phyloP scores from a whole-genome alignment of 2,888 invertebrate genomes.

The Linnaemya vulpina region DNA sequence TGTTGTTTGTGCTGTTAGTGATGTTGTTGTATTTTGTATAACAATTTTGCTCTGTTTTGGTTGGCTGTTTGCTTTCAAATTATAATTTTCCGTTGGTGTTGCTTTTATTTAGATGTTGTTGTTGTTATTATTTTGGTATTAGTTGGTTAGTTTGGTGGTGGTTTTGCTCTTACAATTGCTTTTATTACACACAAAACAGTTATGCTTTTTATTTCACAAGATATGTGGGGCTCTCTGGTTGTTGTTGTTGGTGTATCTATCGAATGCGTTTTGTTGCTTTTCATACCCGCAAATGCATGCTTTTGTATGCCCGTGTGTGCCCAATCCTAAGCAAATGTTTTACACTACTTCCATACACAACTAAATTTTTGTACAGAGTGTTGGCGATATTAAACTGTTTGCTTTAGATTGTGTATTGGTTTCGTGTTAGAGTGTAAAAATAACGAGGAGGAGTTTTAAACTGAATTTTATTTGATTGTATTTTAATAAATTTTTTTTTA shows the following conservation, averaged over 20 bases:
- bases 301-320: background rate
- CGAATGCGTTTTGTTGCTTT: conserved; percentile 54
- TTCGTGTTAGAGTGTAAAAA: conserved; percentile 46
- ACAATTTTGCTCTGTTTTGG: conserved; percentile 71
- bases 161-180: conserved; percentile 24
- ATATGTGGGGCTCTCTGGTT: background rate
- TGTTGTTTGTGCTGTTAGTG: conserved; percentile 34
- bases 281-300: background rate
- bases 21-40: conserved; percentile 58
- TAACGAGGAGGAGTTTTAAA: conserved; percentile 70
- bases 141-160: conserved; percentile 42
- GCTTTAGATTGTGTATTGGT: conserved; percentile 40
- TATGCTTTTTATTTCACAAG: conserved; percentile 19
- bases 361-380: conserved; percentile 14
- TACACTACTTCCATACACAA: background rate
- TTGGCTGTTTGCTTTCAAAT: conserved; percentile 70
- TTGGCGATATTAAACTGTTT: conserved; percentile 1
- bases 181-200: conserved; percentile 69
- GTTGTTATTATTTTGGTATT: conserved; percentile 38
- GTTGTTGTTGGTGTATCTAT: conserved; percentile 24
- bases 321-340: background rate
- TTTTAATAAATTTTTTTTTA: background rate
- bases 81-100: conserved; percentile 67
- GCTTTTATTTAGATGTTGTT: conserved; percentile 49
- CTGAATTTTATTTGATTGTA: conserved; percentile 45